phyloP scores from a whole-genome alignment of 2,888 invertebrate species.

The Chirona hameri region DNA sequence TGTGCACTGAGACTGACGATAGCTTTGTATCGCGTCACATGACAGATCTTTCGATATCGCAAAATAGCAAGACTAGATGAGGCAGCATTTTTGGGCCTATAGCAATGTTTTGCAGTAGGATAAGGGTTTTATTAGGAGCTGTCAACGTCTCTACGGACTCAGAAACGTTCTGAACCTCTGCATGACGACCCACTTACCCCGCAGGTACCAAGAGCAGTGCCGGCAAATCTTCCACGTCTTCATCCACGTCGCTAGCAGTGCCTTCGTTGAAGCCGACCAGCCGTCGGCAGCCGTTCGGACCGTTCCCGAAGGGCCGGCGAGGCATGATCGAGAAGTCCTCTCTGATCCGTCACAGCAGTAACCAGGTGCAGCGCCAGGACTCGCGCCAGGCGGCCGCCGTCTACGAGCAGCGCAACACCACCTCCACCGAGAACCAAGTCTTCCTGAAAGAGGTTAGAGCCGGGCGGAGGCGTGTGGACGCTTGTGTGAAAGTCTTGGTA shows the following conservation, averaged over 20 bases:
- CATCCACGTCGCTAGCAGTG: slow-evolving; percentile 11
- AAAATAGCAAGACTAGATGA: too few species aligned
- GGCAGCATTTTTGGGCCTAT: too few species aligned
- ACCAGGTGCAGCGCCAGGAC: slow-evolving; percentile 50
- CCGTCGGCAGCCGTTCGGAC: slow-evolving; percentile 58
- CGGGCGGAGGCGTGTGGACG: too few species aligned
- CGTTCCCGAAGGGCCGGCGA: slow-evolving; percentile 68
- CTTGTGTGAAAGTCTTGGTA: too few species aligned
- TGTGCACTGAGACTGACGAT: too few species aligned
- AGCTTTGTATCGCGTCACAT: too few species aligned
- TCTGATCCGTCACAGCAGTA: slow-evolving; percentile 73
- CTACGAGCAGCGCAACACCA: slow-evolving; percentile 36
- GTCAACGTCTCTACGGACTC: too few species aligned
- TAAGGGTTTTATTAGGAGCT: too few species aligned
- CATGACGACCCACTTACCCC: too few species aligned
- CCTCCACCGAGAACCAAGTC: slow-evolving; percentile 40
- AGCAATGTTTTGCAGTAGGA: too few species aligned
- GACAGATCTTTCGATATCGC: too few species aligned
- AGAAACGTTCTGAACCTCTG: too few species aligned
- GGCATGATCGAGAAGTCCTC: slow-evolving; percentile 86
- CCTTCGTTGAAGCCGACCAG: slow-evolving; percentile 10
- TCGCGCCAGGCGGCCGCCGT: background rate
- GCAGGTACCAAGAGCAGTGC: background rate
- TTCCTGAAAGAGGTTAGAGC: slow-evolving; percentile 38
- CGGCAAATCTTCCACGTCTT: background rate